phyloP scores from a whole-genome alignment of 2,888 invertebrate species.

The Aspidiotus destructor region DNA sequence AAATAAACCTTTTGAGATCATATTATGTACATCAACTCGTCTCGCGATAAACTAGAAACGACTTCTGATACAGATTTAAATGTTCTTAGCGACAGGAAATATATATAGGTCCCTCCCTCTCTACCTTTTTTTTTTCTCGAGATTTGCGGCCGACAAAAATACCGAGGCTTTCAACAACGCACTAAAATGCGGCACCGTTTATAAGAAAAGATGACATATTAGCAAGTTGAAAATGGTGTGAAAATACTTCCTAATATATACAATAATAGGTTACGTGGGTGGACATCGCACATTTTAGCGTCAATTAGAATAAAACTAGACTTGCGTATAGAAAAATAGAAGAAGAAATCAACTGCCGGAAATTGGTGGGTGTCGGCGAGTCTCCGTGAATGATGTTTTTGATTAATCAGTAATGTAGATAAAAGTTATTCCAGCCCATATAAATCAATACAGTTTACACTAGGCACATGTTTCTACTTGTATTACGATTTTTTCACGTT shows the following conservation, averaged over 20 bases:
- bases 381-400: too few relatives aligned
- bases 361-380: neutral
- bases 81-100: slow-evolving; percentile 4
- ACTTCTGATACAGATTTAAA: slow-evolving; percentile 2
- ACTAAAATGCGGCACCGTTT: neutral
- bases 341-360: neutral
- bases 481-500: too few relatives aligned
- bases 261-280: neutral
- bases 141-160: too few relatives aligned
- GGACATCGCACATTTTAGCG: neutral
- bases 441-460: too few relatives aligned
- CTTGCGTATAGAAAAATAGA: too few relatives aligned
- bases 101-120: neutral
- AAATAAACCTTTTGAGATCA: neutral
- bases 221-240: neutral
- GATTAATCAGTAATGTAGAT: too few relatives aligned
- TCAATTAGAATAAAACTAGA: too few relatives aligned
- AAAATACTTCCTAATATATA: neutral
- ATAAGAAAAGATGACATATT: neutral
- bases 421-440: too few relatives aligned
- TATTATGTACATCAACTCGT: neutral
- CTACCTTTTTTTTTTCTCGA: too few relatives aligned
- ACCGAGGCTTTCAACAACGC: too few relatives aligned
- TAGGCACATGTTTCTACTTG: too few relatives aligned
- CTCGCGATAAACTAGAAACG: neutral